Evolutionary conservation across 23 tunicate genomes (phyloP), one percentile per base, ranked within the genome.

Genomic region (Ascidia mentula): DNA sequence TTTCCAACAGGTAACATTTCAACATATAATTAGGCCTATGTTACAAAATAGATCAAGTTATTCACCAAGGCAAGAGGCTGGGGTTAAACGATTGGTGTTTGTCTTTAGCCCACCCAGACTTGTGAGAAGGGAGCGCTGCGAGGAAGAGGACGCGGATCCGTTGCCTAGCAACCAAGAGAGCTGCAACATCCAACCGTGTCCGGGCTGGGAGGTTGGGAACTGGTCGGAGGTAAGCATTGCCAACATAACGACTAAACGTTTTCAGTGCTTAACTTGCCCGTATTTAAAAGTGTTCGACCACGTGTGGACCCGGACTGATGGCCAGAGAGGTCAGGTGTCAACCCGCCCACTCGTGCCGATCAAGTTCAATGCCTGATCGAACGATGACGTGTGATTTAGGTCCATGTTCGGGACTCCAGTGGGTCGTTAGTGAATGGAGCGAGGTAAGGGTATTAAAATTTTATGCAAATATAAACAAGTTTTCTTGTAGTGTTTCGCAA

Each of bases 401-500:
- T 9, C 90, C 90, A 1, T 86, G 90, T 38, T n/a, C 79, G 2
- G 84, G 84, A 36, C 34, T 73, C n/a, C 45, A 72, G n/a, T 86
- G 90, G 90, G 73, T 86, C 32, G 79, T 79, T 15, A 79, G 77
- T n/a, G 79, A 72, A 28, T 86, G 90, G 90, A 79, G 84, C 39
- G 60, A 59, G 79, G 90, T 86, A 79, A 53, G 32, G 18, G 37
- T 72, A 40, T 33, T 36, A 17, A 13, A 15, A 15, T 33, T 18
- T 15, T 34, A 45, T 45, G 17, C 18, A 17, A 45, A 45, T 45
- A 45, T 17, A 45, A 18, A 69, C 18, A 69, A 17, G 30, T 18
- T 22, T 28, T 69, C 31, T 28, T 69, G 28, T 22, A 69, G 28
- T 28, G 13, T 22, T 28, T 22, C 30, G 15, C 31, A 13, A 24